Evolutionary conservation across 2,113 vertebrate genomes (phyloP).

Genomic region (Lepisosteus oculatus): DNA sequence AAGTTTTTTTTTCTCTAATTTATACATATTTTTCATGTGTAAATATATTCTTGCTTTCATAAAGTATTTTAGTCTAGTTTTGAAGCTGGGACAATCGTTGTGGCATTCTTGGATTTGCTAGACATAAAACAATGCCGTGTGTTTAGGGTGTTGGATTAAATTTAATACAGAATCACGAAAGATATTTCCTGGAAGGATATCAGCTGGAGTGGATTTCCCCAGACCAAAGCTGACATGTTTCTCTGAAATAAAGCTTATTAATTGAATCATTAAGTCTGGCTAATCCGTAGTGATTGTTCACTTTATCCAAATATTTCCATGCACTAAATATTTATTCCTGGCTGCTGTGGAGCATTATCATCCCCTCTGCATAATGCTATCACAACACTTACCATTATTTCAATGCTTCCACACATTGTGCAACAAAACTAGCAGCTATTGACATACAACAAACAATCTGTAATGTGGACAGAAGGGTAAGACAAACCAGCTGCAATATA

Average conservation of each 20-base stretch:
- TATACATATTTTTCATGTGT: constrained; percentile 31
- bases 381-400: no score
- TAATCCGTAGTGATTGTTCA: constrained; percentile 69
- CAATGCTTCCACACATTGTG: no score
- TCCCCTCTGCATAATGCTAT: no score
- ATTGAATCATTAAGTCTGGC: constrained; percentile 65
- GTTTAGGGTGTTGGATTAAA: constrained; percentile 76
- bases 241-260: constrained; percentile 72
- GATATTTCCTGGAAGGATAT: constrained; percentile 82
- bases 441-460: no score
- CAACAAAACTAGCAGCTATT: no score
- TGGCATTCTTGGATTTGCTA: constrained; percentile 18
- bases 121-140: constrained; percentile 53
- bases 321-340: no score
- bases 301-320: constrained; percentile 41
- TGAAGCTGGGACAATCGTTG: neutral
- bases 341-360: no score
- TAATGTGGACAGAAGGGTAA: no score
- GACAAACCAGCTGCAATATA: no score
- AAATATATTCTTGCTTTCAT: neutral
- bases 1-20: constrained; percentile 31
- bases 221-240: constrained; percentile 64
- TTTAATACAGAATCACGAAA: constrained; percentile 84
- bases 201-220: constrained; percentile 58
- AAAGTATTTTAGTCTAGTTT: neutral